Evolutionary conservation across 2,888 invertebrate species (phyloP), one percentile per base, ranked within the genome.

Genomic region (Ptilodon capucinus): DNA sequence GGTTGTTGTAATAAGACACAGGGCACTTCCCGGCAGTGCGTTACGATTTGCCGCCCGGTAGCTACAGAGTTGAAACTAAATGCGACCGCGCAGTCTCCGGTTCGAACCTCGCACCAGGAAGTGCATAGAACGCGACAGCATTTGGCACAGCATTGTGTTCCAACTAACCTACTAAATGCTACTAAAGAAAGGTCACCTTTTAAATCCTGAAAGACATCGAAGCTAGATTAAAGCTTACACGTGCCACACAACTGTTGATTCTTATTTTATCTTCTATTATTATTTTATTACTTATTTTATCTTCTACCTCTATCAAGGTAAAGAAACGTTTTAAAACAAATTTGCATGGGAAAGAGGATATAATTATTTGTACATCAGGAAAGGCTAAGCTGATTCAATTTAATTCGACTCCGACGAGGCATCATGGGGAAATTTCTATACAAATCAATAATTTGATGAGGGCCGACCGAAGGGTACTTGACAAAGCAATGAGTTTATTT

Each of bases 101-200:
- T 64, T 64, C 62, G 57, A 68, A 66, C 65, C 59, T 62, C 64
- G 70, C 60, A 79, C 79, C 78, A 78, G 85, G 84, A 84, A 84
- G 74, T 74, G 66, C 61, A 65, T 56, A 46, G 52, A 60, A 51
- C 55, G 60, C 53, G 59, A 58, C 70, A 71, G 63, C 70, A 71
- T 74, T 84, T 84, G 85, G 84, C 84, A 81, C 75, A 54, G 73
- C 72, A 64, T 68, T 61, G 68, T 74, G 71, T 65, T 67, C 67
- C 64, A 65, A 54, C 64, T 71, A 73, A 75, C 74, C 79, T 71
- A 74, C 55, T 71, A 60, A 56, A 49, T 53, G 48, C 45, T 51
- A 64, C 56, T 60, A 63, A 73, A 67, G 71, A 69, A 67, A 71
- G 48, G 42, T 46, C 48, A 51, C 48, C 50, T 54, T 44, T 54